Base-by-base conservation (phyloP, 2,797 vertebrate species). In the Staurois parvus region DNA sequence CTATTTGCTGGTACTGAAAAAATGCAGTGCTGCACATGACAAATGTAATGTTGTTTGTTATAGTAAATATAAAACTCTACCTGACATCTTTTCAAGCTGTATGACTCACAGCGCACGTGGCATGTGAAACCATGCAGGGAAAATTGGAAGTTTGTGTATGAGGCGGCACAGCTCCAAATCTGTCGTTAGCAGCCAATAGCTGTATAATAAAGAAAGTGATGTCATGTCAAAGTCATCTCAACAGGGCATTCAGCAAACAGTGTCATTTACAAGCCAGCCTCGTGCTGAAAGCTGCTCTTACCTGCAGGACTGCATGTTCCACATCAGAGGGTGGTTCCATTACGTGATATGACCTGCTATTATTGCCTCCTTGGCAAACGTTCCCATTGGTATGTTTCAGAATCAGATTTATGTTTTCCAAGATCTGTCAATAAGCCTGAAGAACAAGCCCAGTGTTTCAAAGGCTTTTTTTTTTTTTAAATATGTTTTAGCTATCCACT, bases 21-120 rank as follows among this genome's bases (percentile, higher is more conserved):
- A 52, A 64, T 64, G 9, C 9, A 59, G 6, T 5, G 56, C 24
- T 59, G 3, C 21, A 26, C 24, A 64, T 21, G 56, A 62, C 56
- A 64, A 11, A 4, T 64, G 10, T 64, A 26, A 64, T 64, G 21
- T 24, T 24, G 21, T 62, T 64, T 24, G 11, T 64, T 52, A 30
- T 34, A n/a, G 13, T 11, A 32, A 28, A 56, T 74, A 9, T 30
- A 37, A n/a, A 66, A 66, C 24, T 26, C 24, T 66, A 26, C 59
- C 24, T 64, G 59, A 26, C 59, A 78, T n/a, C 24, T 40, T 21
- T 37, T 42, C 30, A 40, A n/a, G 29, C 2, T 6, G 19, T 40
- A 52, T 79, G 77, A 79, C 29, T 69, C 42, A 69, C 3, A 48
- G 26, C n/a, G 62, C 77, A 79, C 77, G 42, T 79, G 66, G 48